phyloP scores from a whole-genome alignment of 2,113 vertebrate genomes.

The Corydoras maculifer region DNA sequence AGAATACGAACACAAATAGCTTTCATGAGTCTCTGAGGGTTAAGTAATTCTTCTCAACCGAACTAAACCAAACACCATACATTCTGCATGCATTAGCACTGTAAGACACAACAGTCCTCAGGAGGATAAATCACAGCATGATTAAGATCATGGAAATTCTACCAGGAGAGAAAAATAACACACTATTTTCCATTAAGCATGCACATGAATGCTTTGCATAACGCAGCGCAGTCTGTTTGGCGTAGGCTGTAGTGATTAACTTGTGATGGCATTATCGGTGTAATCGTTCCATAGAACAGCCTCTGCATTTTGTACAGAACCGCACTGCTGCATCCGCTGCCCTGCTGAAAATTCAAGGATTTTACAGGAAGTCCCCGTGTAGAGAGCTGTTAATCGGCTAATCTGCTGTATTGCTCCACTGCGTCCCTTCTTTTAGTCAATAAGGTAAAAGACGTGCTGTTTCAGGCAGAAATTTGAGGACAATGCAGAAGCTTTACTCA shows the following conservation, averaged over 20 bases:
- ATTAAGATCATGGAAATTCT: slow-evolving; percentile 30
- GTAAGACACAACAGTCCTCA: neutral
- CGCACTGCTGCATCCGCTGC: slow-evolving; percentile 44
- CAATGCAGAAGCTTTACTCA: slow-evolving; percentile 50
- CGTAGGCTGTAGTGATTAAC: slow-evolving; percentile 61
- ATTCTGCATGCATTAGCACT: neutral
- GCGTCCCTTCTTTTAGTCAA: slow-evolving; percentile 55
- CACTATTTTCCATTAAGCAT: slow-evolving; percentile 34
- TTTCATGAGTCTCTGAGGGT: neutral
- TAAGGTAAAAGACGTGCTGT: slow-evolving; percentile 51
- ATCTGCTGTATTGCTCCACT: slow-evolving; percentile 54
- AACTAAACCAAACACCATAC: slow-evolving; percentile 2
- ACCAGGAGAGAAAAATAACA: slow-evolving; percentile 50
- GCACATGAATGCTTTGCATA: slow-evolving; percentile 57
- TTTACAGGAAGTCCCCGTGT: slow-evolving; percentile 40
- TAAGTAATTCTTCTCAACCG: neutral
- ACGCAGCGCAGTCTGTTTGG: slow-evolving; percentile 52
- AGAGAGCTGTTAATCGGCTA: slow-evolving; percentile 66
- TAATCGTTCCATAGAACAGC: slow-evolving; percentile 57
- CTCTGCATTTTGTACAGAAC: slow-evolving; percentile 53
- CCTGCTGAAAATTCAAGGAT: slow-evolving; percentile 43
- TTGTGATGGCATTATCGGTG: slow-evolving; percentile 58
- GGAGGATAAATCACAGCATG: slow-evolving; percentile 10
- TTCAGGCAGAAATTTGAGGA: slow-evolving; percentile 25
- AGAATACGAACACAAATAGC: neutral